Base-by-base conservation (phyloP, 2,888 invertebrate species). In the Thymelicus sylvestris region DNA sequence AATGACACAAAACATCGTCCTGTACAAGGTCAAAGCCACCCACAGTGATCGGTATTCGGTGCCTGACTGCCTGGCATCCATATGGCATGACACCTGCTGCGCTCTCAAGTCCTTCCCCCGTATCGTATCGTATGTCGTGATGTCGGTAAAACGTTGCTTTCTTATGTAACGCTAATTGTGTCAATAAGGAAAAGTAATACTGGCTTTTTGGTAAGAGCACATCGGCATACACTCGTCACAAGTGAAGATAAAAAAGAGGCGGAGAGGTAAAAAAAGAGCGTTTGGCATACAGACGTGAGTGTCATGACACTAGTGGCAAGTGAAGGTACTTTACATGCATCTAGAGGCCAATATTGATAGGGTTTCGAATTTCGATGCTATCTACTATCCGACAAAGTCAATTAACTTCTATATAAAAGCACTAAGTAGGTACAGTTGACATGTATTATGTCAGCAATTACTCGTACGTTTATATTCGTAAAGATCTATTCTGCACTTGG, bases 141-240 rank as follows among this genome's bases (percentile, higher is more conserved):
- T n/a, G n/a, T 68, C 68, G 47, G 57, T 13, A 38, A 31, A 55
- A 61, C 63, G 57, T 63, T 63, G 55, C 68, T 63, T 57, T 71
- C 72, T 69, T 72, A 64, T 60, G 61, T 68, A 68, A 72, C 73
- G 72, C 78, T 82, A 86, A 86, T 86, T 83, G 83, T 80, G 79
- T 80, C 80, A 84, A 84, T 82, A 81, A 81, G 77, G 80, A 80
- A 73, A 72, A 82, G 80, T 80, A 80, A 83, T 80, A 82, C 79
- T 76, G 76, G 79, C 76, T 82, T 83, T 86, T 84, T 81, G 79
- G 81, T 81, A 77, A 82, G 86, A 86, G 67, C 68, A 67, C 69
- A 70, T 71, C 69, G 59, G 80, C 77, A 52, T 15, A 52, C 52
- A 52, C 52, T 52, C 52, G 52, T 52, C 86, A 86, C 86, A 85